phyloP scores from a whole-genome alignment of 2,113 vertebrate genomes.

The Phalacrocorax pelagicus region DNA sequence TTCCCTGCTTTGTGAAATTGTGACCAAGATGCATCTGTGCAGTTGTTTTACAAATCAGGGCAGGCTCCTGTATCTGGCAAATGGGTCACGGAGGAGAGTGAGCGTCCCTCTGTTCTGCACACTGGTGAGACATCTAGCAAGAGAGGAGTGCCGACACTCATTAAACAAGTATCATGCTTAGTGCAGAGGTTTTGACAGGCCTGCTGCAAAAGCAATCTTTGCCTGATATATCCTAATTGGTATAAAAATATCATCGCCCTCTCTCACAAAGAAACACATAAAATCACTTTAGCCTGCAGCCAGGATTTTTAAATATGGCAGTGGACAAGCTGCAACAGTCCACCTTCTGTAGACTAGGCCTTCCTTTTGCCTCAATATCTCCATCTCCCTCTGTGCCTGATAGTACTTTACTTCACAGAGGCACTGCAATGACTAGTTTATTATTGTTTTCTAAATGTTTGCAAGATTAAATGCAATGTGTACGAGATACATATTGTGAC shows the following conservation, averaged over 20 bases:
- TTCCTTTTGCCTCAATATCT: background rate
- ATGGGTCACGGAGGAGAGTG: background rate
- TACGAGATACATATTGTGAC: background rate
- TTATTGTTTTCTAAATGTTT: background rate
- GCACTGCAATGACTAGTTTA: rapidly evolving
- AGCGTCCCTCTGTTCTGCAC: background rate
- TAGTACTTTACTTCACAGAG: background rate
- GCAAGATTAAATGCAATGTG: background rate
- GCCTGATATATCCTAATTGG: background rate
- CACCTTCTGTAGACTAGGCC: background rate
- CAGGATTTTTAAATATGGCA: background rate
- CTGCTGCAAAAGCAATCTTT: background rate
- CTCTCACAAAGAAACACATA: background rate
- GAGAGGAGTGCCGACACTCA: background rate
- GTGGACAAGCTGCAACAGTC: background rate
- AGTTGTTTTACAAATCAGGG: background rate
- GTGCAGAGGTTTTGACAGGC: background rate
- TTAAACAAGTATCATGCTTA: background rate
- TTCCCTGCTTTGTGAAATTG: background rate
- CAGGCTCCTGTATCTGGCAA: background rate
- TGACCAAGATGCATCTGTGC: background rate
- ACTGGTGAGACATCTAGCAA: background rate
- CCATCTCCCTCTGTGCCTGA: background rate
- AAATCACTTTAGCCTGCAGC: background rate
- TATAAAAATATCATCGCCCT: background rate